phyloP scores from a whole-genome alignment of 1,140 invertebrate genomes.

The Calliphora vicina region DNA sequence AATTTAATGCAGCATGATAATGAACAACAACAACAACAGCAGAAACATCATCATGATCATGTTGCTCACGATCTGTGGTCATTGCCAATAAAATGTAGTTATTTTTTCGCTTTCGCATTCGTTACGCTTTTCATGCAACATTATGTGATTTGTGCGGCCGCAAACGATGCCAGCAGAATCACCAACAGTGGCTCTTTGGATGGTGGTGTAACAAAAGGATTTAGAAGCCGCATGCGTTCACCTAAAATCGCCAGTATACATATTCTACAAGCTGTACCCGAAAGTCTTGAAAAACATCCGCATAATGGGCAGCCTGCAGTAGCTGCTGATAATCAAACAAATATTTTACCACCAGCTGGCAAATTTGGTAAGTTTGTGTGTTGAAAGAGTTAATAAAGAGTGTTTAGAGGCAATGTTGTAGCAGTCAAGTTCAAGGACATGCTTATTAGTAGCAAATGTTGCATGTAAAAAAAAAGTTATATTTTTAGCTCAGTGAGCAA shows the following conservation, averaged over 20 bases:
- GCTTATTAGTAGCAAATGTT: not conserved
- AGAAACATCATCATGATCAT: not conserved
- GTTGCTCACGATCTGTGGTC: not conserved
- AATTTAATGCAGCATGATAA: not conserved
- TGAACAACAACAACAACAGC: not conserved
- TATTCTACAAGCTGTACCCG: conserved; percentile 24
- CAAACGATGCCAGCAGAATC: not conserved
- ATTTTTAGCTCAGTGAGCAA: too few relatives aligned
- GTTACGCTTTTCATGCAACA: conserved; percentile 7
- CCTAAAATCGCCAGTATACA: conserved; percentile 38
- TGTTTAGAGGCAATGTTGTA: not conserved
- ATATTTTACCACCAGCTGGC: not conserved
- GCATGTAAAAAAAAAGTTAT: not conserved
- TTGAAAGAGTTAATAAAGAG: not conserved
- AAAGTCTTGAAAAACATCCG: conserved; percentile 22
- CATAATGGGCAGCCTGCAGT: conserved; percentile 42
- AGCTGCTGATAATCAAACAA: not conserved
- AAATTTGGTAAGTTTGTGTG: conserved; percentile 38
- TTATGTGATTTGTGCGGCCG: not conserved
- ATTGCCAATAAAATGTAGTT: not conserved
- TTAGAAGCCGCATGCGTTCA: conserved; percentile 33
- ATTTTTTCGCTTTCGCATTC: not conserved
- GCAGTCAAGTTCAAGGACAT: not conserved
- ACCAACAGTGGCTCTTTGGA: not conserved
- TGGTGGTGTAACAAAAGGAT: conserved; percentile 31